A percentile compares a stretch with the other conserved stretches of the same genome.
Evolutionary conservation across 2,797 vertebrate genomes (phyloP).

Genomic region (Anisognathus igniventris): DNA sequence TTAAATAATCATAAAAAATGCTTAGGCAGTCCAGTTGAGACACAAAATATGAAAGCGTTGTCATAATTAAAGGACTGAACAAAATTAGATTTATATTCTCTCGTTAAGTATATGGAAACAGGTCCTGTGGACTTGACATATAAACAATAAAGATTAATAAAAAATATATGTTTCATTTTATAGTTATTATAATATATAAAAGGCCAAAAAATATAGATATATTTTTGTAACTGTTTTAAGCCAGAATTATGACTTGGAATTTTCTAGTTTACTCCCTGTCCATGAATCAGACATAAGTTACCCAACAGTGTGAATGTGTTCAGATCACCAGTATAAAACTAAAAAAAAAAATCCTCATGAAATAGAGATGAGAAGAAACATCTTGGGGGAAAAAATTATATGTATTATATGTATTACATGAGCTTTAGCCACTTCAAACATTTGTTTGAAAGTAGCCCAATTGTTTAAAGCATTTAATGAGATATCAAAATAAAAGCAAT

Average conservation of each 20-base stretch:
- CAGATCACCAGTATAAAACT: background rate
- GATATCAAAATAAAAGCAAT: background rate
- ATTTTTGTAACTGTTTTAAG: background rate
- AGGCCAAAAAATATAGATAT: background rate
- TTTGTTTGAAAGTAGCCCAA: background rate
- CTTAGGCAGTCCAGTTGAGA: conserved; percentile 1
- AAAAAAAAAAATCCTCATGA: background rate
- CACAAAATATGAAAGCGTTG: background rate
- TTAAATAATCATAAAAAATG: conserved; percentile 50
- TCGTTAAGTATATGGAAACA: background rate
- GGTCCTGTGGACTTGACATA: background rate
- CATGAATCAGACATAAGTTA: background rate
- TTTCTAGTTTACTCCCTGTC: background rate
- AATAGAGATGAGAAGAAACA: background rate
- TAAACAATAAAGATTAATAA: background rate
- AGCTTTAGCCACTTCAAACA: background rate
- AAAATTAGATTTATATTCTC: background rate
- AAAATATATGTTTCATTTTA: background rate
- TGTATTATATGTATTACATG: too few relatives aligned
- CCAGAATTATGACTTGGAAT: background rate
- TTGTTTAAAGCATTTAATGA: background rate
- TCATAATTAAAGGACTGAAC: background rate
- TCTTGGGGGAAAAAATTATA: background rate
- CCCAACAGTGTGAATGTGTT: background rate
- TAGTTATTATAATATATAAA: background rate